Evolutionary conservation across 2,113 vertebrate species (phyloP).

Genomic region (Gymnogyps californianus): DNA sequence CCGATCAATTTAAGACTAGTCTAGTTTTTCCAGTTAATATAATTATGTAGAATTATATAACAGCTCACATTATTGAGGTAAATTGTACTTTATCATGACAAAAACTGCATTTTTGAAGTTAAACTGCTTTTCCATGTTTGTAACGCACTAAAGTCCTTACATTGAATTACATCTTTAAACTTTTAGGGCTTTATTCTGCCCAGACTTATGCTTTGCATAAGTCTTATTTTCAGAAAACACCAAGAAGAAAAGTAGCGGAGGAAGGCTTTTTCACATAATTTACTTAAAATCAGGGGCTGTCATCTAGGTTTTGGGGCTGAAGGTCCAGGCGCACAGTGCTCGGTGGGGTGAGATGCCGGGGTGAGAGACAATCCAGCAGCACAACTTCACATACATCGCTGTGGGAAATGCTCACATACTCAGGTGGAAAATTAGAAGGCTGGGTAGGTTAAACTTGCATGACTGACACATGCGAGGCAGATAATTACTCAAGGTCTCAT

Average conservation of each 20-base stretch:
- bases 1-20: slow-evolving; percentile 73
- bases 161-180: slow-evolving; percentile 47
- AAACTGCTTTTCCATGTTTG: slow-evolving; percentile 62
- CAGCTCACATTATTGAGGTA: slow-evolving; percentile 75
- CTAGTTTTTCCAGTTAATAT: slow-evolving; percentile 79
- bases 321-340: not conserved
- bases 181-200: slow-evolving; percentile 36
- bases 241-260: not conserved
- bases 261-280: slow-evolving; percentile 11
- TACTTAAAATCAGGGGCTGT: slow-evolving; percentile 22
- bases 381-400: not conserved
- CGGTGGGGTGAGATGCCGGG: not conserved
- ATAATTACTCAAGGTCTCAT: slow-evolving; percentile 58
- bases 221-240: not conserved
- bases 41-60: slow-evolving; percentile 80
- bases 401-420: not conserved
- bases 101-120: slow-evolving; percentile 70
- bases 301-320: not conserved
- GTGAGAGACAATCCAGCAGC: not conserved
- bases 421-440: slow-evolving; percentile 25
- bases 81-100: slow-evolving; percentile 75
- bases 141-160: slow-evolving; percentile 42
- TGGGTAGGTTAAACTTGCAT: slow-evolving; percentile 40
- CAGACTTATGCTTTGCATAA: not conserved
- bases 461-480: slow-evolving; percentile 31